Evolutionary conservation across 1,140 invertebrate species (phyloP).

Genomic region (Camponotus pennsylvanicus): DNA sequence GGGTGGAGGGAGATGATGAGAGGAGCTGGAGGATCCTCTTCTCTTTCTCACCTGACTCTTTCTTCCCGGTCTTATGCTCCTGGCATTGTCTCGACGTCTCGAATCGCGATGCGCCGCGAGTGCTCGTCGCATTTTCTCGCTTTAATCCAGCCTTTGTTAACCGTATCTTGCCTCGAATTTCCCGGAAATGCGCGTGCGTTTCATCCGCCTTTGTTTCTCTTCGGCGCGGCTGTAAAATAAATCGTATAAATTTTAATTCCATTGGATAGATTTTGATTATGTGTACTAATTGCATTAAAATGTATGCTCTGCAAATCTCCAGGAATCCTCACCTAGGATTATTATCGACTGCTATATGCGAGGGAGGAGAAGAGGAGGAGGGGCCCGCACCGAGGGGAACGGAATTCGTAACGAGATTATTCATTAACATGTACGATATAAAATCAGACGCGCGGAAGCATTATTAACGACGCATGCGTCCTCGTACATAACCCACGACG

Average conservation of each 20-base stretch:
- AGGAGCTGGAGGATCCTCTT: background rate
- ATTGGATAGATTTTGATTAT: background rate
- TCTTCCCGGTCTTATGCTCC: conserved; percentile 19
- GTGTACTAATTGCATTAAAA: conserved; percentile 2
- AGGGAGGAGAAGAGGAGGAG: background rate
- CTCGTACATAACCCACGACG: conserved; percentile 27
- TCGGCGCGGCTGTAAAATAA: background rate
- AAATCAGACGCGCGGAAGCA: conserved; percentile 26
- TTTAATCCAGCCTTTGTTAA: conserved; percentile 46
- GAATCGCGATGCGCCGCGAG: conserved; percentile 8
- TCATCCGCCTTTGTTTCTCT: background rate
- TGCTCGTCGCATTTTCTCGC: background rate
- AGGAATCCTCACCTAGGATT: conserved; percentile 10
- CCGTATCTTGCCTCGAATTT: background rate
- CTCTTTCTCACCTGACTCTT: conserved; percentile 30
- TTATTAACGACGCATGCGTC: conserved; percentile 22
- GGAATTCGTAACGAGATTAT: conserved; percentile 51
- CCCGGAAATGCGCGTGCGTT: background rate
- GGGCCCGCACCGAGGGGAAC: background rate
- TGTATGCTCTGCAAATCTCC: background rate
- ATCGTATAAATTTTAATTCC: background rate
- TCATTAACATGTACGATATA: conserved; percentile 48
- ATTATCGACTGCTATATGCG: background rate
- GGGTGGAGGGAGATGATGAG: background rate
- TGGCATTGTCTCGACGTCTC: conserved; percentile 34